Conservation (phyloP, 2,797 vertebrate species). For the Lophotriccus pileatus region DNA sequence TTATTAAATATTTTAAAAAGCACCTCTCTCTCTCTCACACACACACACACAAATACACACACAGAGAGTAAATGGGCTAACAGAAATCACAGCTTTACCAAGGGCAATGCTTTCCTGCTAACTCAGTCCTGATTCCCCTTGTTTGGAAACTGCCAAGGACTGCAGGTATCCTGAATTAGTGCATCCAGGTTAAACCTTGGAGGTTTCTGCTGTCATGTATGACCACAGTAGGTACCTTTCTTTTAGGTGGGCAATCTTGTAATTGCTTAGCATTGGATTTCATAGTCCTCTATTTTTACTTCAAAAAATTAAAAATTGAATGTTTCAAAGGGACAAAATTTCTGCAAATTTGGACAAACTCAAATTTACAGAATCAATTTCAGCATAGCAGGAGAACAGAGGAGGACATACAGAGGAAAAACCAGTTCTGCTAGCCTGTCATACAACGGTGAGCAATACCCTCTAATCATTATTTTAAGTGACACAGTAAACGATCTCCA, state of each 20-base stretch:
- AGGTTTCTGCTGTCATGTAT: not conserved
- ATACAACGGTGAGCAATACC: not conserved
- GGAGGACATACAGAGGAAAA: not conserved
- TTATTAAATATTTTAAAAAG: not conserved
- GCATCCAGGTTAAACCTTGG: not conserved
- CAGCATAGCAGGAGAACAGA: not conserved
- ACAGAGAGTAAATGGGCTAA: not conserved
- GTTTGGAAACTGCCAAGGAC: not conserved
- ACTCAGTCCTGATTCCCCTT: fast-evolving
- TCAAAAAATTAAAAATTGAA: not conserved
- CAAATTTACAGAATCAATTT: not conserved
- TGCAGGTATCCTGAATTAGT: not conserved
- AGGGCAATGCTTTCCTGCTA: not conserved
- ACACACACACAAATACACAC: fast-evolving
- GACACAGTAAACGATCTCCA: not conserved
- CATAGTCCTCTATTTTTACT: not conserved
- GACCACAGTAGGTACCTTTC: not conserved
- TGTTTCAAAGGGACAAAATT: not conserved
- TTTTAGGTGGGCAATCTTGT: not conserved
- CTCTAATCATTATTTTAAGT: not conserved
- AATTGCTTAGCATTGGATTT: not conserved
- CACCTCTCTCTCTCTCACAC: not conserved
- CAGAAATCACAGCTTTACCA: not conserved
- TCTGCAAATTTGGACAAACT: not conserved
- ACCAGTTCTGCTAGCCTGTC: not conserved